Evolutionary conservation across 2,888 invertebrate genomes (phyloP), one percentile per base, ranked within the genome.

Genomic region (Dryadula phaetusa): DNA sequence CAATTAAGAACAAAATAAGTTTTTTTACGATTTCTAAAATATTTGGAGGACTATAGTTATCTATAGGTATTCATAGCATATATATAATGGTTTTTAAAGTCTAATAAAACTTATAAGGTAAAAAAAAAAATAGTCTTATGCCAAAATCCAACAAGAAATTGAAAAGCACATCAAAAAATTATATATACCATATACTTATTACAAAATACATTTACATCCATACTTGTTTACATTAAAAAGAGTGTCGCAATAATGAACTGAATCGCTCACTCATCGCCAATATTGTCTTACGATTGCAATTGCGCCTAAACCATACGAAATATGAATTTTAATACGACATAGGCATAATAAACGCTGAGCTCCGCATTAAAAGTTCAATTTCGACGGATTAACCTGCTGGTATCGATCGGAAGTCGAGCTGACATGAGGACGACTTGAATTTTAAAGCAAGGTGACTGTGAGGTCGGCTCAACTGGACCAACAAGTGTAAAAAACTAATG

Each of bases 371-470:
- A 60, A 60, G 60, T 46, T 60, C 18, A 46, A 64, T 70, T 67
- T 61, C 61, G 49, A 67, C 46, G 70, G 65, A 68, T 68, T 63
- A 61, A 64, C 40, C 44, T 37, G 62, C 62, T 3, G 16, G 32
- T 54, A 62, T 53, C 68, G 65, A 70, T 66, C 62, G 42, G 52
- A 54, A 67, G 34, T 66, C 49, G 61, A 64, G 62, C 61, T 69
- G 66, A 69, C 62, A 65, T 56, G 54, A 66, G 68, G 65, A 68
- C 68, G 54, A 37, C 34, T 63, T 56, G 47, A 44, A 66, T 65
- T 62, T 67, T 66, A 60, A 60, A 66, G 32, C 68, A 46, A 68
- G 68, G 68, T 70, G 49, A 62, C 46, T 6, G 25, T 49, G 49
- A 64, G 66, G 66, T 61, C 66, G 63, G 44, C n/a, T 40, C 40